Evolutionary conservation across 2,888 invertebrate species (phyloP).

Genomic region (Syrphus vitripennis): DNA sequence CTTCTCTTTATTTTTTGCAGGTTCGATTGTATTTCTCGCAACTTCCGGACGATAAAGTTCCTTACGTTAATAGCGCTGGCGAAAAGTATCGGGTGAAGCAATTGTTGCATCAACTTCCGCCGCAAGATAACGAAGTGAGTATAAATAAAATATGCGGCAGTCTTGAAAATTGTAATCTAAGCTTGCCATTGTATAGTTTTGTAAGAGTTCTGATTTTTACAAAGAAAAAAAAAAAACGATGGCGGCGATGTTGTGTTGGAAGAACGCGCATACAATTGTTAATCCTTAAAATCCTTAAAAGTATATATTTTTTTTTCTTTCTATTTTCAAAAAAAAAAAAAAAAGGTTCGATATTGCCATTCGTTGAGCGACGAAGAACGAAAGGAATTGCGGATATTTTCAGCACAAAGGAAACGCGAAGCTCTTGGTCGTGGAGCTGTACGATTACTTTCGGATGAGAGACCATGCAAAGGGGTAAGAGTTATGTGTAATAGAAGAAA

Average conservation of each 20-base stretch:
- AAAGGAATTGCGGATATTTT: slow-evolving; percentile 95
- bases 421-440: slow-evolving; percentile 96
- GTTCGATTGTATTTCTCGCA: slow-evolving; percentile 98
- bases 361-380: slow-evolving; percentile 95
- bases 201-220: slow-evolving; percentile 50
- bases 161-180: slow-evolving; percentile 49
- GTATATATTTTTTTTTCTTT: background rate
- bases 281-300: slow-evolving; percentile 55
- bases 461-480: slow-evolving; percentile 90
- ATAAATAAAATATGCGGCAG: slow-evolving; percentile 24
- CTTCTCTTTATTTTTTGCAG: slow-evolving; percentile 83
- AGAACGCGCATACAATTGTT: slow-evolving; percentile 42
- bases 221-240: slow-evolving; percentile 78
- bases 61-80: slow-evolving; percentile 97
- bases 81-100: slow-evolving; percentile 97
- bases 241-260: background rate
- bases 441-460: slow-evolving; percentile 88
- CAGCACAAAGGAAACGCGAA: slow-evolving; percentile 95
- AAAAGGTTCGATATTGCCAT: slow-evolving; percentile 96
- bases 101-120: slow-evolving; percentile 96
- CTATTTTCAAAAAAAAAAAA: slow-evolving; percentile 73
- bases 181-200: slow-evolving; percentile 35
- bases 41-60: slow-evolving; percentile 97
- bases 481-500: too few species aligned
- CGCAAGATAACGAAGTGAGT: slow-evolving; percentile 95